phyloP scores from a whole-genome alignment of 2,888 invertebrate genomes.

The Phrixothrix hirtus region DNA sequence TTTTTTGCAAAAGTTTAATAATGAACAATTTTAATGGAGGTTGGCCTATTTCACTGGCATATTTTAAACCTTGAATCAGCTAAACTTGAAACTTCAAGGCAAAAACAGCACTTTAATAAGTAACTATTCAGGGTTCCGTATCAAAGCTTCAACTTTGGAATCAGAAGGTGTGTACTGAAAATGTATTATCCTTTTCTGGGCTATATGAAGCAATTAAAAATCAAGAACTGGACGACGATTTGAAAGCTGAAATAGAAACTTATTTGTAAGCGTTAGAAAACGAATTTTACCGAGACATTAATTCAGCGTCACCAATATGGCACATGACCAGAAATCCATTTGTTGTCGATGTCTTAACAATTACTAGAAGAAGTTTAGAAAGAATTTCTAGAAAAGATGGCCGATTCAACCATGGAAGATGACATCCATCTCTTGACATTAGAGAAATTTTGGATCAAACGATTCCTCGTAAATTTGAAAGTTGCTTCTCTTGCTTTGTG shows the following conservation, averaged over 20 bases:
- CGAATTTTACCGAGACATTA: slow-evolving; percentile 18
- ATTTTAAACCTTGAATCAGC: no score
- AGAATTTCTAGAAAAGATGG: slow-evolving; percentile 19
- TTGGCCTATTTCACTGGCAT: no score
- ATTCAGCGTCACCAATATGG: slow-evolving; percentile 28
- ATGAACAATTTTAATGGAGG: no score
- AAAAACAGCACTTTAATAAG: no score
- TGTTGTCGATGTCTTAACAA: slow-evolving; percentile 13
- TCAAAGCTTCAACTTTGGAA: slow-evolving; percentile 9
- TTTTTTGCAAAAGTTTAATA: no score
- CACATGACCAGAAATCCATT: no score
- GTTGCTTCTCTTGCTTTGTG: not conserved
- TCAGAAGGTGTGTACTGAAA: not conserved
- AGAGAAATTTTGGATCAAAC: slow-evolving; percentile 27
- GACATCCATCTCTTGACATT: slow-evolving; percentile 19
- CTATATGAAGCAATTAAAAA: no score
- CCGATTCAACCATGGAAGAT: slow-evolving; percentile 19
- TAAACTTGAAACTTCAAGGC: no score
- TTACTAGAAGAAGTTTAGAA: slow-evolving; percentile 23
- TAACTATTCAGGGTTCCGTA: not conserved
- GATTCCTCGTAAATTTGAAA: slow-evolving; percentile 12
- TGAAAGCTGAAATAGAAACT: no score
- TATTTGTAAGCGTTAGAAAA: slow-evolving; percentile 19
- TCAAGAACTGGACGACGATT: slow-evolving; percentile 11
- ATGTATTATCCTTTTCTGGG: slow-evolving; percentile 9